Conservation (phyloP, 2,113 vertebrate species). For the Ceyx melanurus region DNA sequence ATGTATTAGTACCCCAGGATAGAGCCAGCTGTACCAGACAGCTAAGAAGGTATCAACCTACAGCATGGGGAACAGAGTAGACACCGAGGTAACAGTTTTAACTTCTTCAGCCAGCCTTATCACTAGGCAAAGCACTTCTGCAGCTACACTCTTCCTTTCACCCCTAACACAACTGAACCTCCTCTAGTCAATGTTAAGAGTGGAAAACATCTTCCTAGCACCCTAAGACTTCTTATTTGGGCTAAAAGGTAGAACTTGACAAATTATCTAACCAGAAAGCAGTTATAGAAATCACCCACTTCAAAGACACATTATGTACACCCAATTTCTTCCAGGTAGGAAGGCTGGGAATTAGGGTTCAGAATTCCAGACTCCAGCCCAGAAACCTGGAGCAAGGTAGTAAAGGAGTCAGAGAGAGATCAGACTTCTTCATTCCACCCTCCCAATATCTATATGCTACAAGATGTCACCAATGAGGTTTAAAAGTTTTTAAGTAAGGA, state of each 20-base stretch:
- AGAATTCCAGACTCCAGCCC: not conserved
- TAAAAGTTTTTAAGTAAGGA: not conserved
- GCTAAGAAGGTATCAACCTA: not conserved
- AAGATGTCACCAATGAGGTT: not conserved
- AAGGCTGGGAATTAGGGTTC: not conserved
- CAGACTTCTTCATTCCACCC: not conserved
- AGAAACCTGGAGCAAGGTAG: not conserved
- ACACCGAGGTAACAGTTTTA: not conserved
- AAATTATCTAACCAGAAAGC: not conserved
- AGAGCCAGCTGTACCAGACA: not conserved
- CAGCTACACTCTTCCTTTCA: not conserved
- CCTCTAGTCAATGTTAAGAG: fast-evolving
- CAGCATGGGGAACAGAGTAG: not conserved
- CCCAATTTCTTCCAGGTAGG: not conserved
- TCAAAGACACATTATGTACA: not conserved
- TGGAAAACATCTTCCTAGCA: not conserved
- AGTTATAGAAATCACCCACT: not conserved
- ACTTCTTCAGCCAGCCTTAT: not conserved
- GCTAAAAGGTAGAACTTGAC: not conserved
- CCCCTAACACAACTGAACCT: not conserved
- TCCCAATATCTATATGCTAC: not conserved
- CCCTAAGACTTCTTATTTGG: fast-evolving
- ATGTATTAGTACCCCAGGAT: not conserved
- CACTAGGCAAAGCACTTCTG: not conserved
- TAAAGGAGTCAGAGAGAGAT: not conserved